Conservation (phyloP, 2,113 vertebrate genomes). For the Platycercus adscitus region DNA sequence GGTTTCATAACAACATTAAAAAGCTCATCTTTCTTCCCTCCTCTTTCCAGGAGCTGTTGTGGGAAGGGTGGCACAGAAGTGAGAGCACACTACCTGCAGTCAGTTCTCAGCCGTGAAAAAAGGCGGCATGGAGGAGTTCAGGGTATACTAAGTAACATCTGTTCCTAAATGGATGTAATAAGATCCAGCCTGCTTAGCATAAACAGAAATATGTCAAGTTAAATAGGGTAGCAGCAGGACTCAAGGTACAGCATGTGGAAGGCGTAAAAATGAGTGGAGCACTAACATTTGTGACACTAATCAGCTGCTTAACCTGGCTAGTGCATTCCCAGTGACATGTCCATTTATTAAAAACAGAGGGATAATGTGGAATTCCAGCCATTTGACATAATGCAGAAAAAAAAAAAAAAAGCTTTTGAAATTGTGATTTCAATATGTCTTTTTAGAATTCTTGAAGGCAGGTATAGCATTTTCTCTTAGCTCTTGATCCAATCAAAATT, state of each 20-base stretch:
- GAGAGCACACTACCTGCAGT: background rate
- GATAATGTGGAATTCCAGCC: background rate
- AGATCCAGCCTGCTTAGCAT: conserved; percentile 3
- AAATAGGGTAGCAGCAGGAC: background rate
- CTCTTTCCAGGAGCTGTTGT: conserved; percentile 34
- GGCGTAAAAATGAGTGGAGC: background rate
- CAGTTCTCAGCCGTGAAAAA: conserved; percentile 16
- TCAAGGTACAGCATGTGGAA: background rate
- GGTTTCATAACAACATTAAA: conserved; percentile 43
- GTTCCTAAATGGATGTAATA: conserved; percentile 29
- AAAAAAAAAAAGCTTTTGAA: background rate
- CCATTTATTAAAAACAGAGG: background rate
- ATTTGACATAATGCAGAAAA: background rate
- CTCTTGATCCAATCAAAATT: background rate
- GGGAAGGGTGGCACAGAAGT: background rate
- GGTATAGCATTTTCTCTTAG: background rate
- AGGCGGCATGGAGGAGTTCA: background rate
- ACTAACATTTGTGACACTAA: background rate
- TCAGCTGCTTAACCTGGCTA: background rate
- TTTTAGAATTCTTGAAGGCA: background rate
- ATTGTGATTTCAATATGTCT: background rate
- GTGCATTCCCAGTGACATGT: background rate
- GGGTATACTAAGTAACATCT: conserved; percentile 22
- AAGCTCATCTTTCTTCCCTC: conserved; percentile 41
- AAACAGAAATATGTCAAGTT: conserved; percentile 11